phyloP scores from a whole-genome alignment of 2,113 vertebrate genomes.

The Cynopterus brachyotis region DNA sequence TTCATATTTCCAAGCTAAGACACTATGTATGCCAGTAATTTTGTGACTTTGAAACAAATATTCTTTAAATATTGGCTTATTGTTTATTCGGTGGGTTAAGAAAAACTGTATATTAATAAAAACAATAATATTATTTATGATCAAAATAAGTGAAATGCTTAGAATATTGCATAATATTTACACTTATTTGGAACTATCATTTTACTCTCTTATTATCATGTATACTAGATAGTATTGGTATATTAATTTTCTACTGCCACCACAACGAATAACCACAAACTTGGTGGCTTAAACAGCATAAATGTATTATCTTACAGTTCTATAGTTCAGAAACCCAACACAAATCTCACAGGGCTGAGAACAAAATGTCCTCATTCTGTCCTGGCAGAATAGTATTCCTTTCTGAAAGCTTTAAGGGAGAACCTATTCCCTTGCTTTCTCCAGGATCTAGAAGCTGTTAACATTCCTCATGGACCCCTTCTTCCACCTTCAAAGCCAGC shows the following conservation, averaged over 20 bases:
- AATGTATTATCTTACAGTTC: not conserved
- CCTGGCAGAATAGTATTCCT: not conserved
- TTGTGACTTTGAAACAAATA: slow-evolving; percentile 33
- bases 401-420: not conserved
- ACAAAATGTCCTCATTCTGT: not conserved
- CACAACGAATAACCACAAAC: slow-evolving; percentile 11
- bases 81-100: not conserved
- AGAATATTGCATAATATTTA: not conserved
- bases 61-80: slow-evolving; percentile 27
- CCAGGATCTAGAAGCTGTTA: not conserved
- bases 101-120: not conserved
- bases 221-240: not conserved
- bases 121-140: not conserved
- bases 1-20: not conserved
- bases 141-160: not conserved
- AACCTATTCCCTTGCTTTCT: not conserved
- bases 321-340: not conserved
- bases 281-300: not conserved
- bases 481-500: not conserved
- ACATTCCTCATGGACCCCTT: not conserved
- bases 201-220: not conserved
- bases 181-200: not conserved
- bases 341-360: not conserved
- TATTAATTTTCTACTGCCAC: not conserved
- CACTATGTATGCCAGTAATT: not conserved